Conservation (phyloP, 2,888 invertebrate genomes). For the Meliscaeva auricollis region DNA sequence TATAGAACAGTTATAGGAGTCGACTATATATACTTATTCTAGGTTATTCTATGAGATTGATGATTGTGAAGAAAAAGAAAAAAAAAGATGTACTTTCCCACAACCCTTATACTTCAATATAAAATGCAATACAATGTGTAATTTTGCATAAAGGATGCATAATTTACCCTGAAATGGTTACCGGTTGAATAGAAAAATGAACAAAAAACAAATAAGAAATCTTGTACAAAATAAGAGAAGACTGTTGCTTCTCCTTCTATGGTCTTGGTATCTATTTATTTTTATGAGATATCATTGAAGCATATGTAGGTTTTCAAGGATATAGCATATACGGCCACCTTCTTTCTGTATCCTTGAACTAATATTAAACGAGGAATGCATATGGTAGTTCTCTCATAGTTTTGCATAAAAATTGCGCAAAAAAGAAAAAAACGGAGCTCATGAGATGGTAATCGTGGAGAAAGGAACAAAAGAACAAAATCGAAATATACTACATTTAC, state of each 20-base stretch:
- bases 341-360: background rate
- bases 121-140: slow-evolving; percentile 57
- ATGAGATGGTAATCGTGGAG: background rate
- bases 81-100: slow-evolving; percentile 22
- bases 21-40: too few species aligned
- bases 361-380: slow-evolving; percentile 36
- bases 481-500: background rate
- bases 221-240: slow-evolving; percentile 19
- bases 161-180: slow-evolving; percentile 68
- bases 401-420: background rate
- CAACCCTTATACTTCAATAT: slow-evolving; percentile 40
- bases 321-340: background rate
- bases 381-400: slow-evolving; percentile 37
- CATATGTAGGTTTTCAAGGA: slow-evolving; percentile 47
- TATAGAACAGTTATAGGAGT: too few species aligned
- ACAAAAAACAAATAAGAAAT: background rate
- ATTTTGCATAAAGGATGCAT: slow-evolving; percentile 70
- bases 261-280: slow-evolving; percentile 29
- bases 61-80: slow-evolving; percentile 32
- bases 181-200: slow-evolving; percentile 29
- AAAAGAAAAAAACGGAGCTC: background rate
- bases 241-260: slow-evolving; percentile 40
- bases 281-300: slow-evolving; percentile 65
- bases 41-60: slow-evolving; percentile 52
- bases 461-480: background rate